Conservation (phyloP, 1,140 invertebrate genomes). For the Delia radicum region DNA sequence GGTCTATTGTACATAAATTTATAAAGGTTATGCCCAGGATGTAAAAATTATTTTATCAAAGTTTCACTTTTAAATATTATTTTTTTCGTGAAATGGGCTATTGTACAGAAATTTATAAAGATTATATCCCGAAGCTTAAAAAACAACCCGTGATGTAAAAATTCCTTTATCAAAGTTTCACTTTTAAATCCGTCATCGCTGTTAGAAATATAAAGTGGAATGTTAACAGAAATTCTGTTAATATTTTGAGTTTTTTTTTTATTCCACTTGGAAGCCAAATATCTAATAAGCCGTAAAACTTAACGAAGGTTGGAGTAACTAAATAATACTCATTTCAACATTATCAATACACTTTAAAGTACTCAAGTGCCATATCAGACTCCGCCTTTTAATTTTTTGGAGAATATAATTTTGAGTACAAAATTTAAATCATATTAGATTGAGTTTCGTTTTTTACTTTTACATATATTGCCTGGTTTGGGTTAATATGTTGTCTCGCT, state of each 20-base stretch:
- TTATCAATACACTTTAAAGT: not conserved
- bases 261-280: not conserved
- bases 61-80: too few relatives aligned
- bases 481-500: constrained; percentile 18
- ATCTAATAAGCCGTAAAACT: constrained; percentile 2
- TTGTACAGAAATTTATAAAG: too few relatives aligned
- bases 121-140: too few relatives aligned
- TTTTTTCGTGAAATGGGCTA: too few relatives aligned
- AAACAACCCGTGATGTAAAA: too few relatives aligned
- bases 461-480: not conserved
- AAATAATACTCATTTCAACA: not conserved
- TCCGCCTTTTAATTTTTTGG: not conserved
- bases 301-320: constrained; percentile 24
- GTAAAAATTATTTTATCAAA: too few relatives aligned
- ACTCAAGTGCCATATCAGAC: not conserved
- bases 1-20: too few relatives aligned
- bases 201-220: too few relatives aligned
- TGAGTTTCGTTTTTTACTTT: not conserved
- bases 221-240: too few relatives aligned
- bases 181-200: too few relatives aligned
- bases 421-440: not conserved
- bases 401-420: not conserved
- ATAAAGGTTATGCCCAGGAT: too few relatives aligned
- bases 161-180: too few relatives aligned
- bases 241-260: not conserved